These are phyloP conservation scores for Oreochromis mossambicus DNA, from an alignment of 2,797 vertebrate species.

Conservation along the genomic window DNA sequence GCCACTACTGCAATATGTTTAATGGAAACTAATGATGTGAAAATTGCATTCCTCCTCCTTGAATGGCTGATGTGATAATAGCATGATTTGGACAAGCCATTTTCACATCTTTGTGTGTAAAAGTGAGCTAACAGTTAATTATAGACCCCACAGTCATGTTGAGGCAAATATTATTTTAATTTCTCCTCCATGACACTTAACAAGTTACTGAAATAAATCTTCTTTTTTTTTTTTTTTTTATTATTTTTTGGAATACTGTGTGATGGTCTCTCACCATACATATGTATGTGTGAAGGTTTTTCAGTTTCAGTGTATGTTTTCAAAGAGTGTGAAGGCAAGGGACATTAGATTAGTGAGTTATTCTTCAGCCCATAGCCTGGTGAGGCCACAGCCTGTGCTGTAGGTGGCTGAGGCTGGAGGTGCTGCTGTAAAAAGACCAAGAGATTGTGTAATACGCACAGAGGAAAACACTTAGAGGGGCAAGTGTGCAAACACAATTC, in stretches of 20 bases:
- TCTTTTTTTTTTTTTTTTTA: no score
- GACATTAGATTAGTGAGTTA: slow-evolving; percentile 1
- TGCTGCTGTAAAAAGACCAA: background rate
- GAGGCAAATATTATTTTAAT: background rate
- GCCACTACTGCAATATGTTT: background rate
- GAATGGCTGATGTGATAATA: slow-evolving; percentile 27
- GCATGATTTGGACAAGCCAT: slow-evolving; percentile 2
- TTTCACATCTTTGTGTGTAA: slow-evolving; percentile 20
- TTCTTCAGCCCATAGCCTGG: background rate
- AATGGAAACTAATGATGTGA: slow-evolving; percentile 25
- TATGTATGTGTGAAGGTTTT: background rate
- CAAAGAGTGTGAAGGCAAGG: background rate
- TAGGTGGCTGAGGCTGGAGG: slow-evolving; percentile 8
- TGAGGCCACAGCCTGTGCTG: background rate
- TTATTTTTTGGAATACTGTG: background rate
- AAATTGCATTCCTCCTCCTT: slow-evolving; percentile 24
- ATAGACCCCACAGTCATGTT: background rate
- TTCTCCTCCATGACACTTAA: background rate
- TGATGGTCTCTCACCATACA: background rate
- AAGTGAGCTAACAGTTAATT: slow-evolving; percentile 44
- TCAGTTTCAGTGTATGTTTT: background rate
- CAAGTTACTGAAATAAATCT: background rate
- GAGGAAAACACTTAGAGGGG: background rate
- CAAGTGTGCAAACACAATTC: background rate
- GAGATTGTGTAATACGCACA: background rate